phyloP scores from a whole-genome alignment of 1,140 invertebrate species.

The Drosophila mayri region DNA sequence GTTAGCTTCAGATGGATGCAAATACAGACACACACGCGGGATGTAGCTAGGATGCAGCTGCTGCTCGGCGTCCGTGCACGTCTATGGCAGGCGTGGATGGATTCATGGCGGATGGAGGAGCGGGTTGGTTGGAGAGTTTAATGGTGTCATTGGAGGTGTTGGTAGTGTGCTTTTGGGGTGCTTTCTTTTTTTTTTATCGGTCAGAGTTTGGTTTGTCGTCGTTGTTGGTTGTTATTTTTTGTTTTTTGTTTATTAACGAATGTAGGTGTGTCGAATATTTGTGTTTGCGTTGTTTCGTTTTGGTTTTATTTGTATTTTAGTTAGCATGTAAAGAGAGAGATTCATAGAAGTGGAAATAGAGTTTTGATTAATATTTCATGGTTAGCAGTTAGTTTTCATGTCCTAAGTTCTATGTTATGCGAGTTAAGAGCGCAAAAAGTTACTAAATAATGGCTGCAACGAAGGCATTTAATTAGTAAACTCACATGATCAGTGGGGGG shows the following conservation, averaged over 20 bases:
- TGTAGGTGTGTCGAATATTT: conserved; percentile 34
- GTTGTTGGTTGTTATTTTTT: conserved; percentile 18
- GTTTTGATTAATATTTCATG: conserved; percentile 73
- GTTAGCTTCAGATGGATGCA: conserved; percentile 40
- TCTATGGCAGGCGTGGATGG: conserved; percentile 43
- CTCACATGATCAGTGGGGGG: conserved; percentile 27
- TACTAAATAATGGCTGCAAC: conserved; percentile 61
- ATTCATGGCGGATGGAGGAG: conserved; percentile 43
- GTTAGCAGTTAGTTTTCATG: conserved; percentile 71
- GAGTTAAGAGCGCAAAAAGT: conserved; percentile 71
- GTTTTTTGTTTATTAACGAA: conserved; percentile 49
- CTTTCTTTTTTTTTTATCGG: conserved; percentile 14
- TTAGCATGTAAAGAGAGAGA: conserved; percentile 80
- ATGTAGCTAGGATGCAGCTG: conserved; percentile 27
- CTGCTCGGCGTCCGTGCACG: conserved; percentile 32
- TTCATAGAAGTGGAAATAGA: conserved; percentile 80
- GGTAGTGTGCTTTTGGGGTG: conserved; percentile 33
- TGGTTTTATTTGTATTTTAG: conserved; percentile 40
- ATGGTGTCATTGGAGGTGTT: conserved; percentile 27
- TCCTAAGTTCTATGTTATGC: conserved; percentile 60
- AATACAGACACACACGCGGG: conserved; percentile 14
- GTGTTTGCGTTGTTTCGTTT: conserved; percentile 36
- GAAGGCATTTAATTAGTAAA: conserved; percentile 22
- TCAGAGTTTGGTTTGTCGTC: conserved; percentile 20
- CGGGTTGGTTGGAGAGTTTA: conserved; percentile 29